Conservation (phyloP, 35 echinoderm and acorn worm genomes). For the Apostichopus californicus region DNA sequence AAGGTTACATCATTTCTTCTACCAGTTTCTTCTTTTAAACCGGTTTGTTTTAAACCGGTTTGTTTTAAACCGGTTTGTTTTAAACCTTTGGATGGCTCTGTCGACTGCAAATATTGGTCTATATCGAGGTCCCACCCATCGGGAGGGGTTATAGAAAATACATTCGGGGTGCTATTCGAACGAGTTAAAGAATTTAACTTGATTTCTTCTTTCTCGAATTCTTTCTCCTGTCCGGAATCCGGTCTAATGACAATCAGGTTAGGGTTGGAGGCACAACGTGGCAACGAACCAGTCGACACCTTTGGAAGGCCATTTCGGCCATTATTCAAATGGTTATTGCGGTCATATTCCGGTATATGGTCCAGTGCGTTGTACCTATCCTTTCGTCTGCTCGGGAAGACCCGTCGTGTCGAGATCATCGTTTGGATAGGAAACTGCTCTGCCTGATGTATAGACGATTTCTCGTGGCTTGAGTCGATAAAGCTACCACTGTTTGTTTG, state of each 20-base stretch:
- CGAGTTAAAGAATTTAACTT: background rate
- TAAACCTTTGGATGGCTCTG: too few relatives aligned
- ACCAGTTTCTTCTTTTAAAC: too few relatives aligned
- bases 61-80: too few relatives aligned
- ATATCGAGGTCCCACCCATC: background rate
- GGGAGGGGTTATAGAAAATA: background rate
- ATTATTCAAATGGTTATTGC: background rate
- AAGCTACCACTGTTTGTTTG: background rate
- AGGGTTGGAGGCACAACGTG: conserved; percentile 17
- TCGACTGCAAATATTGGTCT: background rate
- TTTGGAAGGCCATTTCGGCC: background rate
- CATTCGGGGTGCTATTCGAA: conserved; percentile 15
- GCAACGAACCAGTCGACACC: background rate
- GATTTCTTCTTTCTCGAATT: background rate
- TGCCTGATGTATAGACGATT: too few relatives aligned
- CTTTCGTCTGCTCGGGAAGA: background rate
- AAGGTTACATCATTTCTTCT: too few relatives aligned
- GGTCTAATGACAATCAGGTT: conserved; percentile 36
- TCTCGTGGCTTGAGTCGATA: background rate
- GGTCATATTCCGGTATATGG: background rate
- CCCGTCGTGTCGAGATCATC: background rate
- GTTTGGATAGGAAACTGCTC: background rate
- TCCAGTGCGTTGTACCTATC: conserved; percentile 4
- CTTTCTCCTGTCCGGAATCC: background rate
- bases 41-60: too few relatives aligned